Conservation (phyloP, 2,888 invertebrate species). For the Xanthorhoe designata region DNA sequence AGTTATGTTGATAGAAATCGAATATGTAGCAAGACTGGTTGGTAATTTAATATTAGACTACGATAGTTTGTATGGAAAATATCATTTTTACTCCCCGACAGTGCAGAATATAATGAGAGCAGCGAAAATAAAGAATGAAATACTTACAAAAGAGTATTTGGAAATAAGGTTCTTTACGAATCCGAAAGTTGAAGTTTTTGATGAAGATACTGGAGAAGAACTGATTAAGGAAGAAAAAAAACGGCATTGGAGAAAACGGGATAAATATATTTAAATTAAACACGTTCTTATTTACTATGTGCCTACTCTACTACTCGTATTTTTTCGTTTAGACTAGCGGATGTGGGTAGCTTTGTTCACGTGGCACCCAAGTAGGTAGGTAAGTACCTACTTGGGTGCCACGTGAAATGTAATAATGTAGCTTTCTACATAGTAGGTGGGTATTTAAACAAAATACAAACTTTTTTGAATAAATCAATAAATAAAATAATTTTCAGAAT, state of each 20-base stretch:
- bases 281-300: background rate
- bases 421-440: too few species aligned
- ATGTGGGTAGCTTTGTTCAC: too few species aligned
- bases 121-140: constrained; percentile 59
- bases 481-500: too few species aligned
- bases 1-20: constrained; percentile 58
- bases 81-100: constrained; percentile 70
- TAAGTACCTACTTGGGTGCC: too few species aligned
- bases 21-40: constrained; percentile 55
- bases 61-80: constrained; percentile 62
- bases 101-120: constrained; percentile 65
- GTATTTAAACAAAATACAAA: too few species aligned
- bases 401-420: too few species aligned
- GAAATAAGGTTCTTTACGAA: constrained; percentile 64
- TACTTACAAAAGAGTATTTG: constrained; percentile 60
- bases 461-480: too few species aligned
- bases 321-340: too few species aligned
- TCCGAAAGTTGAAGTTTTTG: constrained; percentile 56
- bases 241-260: constrained; percentile 24
- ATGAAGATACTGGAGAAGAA: constrained; percentile 53
- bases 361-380: too few species aligned
- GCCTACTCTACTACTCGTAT: too few species aligned
- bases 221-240: constrained; percentile 40
- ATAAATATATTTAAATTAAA: constrained; percentile 23
- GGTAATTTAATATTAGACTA: constrained; percentile 66